Percentiles rank a stretch among this genome's conserved stretches.
Conservation (phyloP, 2,113 vertebrate species). For the Indicator maculatus region DNA sequence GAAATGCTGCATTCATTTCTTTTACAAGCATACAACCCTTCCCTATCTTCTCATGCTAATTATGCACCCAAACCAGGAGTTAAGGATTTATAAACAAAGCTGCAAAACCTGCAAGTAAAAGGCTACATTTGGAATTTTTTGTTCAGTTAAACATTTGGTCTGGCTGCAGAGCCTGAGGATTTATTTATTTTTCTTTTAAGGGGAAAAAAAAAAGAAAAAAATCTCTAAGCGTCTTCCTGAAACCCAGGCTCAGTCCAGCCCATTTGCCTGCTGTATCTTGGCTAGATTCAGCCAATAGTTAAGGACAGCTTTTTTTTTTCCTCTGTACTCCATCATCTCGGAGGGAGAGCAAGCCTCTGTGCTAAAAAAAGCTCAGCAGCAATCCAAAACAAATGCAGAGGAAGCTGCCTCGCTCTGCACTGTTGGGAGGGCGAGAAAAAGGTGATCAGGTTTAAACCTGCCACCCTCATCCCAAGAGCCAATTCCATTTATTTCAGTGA, state of each 20-base stretch:
- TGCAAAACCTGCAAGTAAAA: background rate
- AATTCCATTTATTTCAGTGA: background rate
- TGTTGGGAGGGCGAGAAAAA: background rate
- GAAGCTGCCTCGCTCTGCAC: background rate
- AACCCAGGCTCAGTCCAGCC: background rate
- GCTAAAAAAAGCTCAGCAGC: constrained; percentile 32
- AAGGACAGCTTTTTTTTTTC: background rate
- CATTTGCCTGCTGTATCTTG: background rate
- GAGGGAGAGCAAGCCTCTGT: background rate
- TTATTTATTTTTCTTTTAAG: constrained; percentile 38
- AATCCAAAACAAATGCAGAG: constrained; percentile 6
- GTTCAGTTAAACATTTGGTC: background rate
- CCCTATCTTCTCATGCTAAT: background rate
- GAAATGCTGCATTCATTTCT: background rate
- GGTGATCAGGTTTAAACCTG: background rate
- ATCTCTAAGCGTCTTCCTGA: background rate
- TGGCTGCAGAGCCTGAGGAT: background rate
- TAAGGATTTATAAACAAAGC: background rate
- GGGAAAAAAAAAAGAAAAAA: background rate
- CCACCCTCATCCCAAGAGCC: background rate
- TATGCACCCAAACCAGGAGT: background rate
- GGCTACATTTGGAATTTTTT: background rate
- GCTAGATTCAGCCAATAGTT: background rate
- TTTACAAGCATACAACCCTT: background rate
- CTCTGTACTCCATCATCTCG: background rate